Evolutionary conservation across 2,888 invertebrate species (phyloP), one percentile per base, ranked within the genome.

Genomic region (Arctia plantaginis): DNA sequence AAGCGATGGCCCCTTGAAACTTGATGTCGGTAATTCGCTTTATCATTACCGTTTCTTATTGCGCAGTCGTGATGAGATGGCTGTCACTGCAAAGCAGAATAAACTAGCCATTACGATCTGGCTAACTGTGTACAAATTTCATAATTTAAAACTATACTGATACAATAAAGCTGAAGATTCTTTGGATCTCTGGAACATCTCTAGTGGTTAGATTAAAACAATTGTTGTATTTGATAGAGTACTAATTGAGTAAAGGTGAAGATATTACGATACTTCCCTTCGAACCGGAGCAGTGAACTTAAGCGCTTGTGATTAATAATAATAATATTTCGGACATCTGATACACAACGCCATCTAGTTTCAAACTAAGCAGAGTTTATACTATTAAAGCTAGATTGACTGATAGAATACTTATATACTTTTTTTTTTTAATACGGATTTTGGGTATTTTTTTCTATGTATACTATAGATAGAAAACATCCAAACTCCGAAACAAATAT

Each of bases 21-120:
- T 80, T 84, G 80, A 79, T 78, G 81, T 3, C 7, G 62, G 62
- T 87, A 86, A 90, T 88, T 88, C 84, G 81, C 80, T 86, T 85
- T 85, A 86, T 85, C 88, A 89, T 89, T 89, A 88, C 82, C 75
- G 84, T 87, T 88, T 87, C 80, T 77, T 88, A 84, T 86, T 87
- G 83, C 83, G 81, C 75, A 83, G 84, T 90, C 89, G 80, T 88
- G 86, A 90, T 88, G 87, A 85, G 86, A 82, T 85, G 79, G 76
- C 85, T 84, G 89, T 88, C 88, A 88, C 87, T 87, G 86, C 88
- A 89, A 87, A 87, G 82, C 88, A 89, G 82, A 86, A 88, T 81
- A 87, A 89, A 87, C 82, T 77, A 77, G 79, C 82, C 77, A 84
- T 85, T 86, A 87, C 84, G 85, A 82, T 85, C 83, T 81, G 81